These are phyloP conservation scores for Hylaea fasciaria DNA, from an alignment of 2,888 invertebrate species.

Conservation along the genomic window DNA sequence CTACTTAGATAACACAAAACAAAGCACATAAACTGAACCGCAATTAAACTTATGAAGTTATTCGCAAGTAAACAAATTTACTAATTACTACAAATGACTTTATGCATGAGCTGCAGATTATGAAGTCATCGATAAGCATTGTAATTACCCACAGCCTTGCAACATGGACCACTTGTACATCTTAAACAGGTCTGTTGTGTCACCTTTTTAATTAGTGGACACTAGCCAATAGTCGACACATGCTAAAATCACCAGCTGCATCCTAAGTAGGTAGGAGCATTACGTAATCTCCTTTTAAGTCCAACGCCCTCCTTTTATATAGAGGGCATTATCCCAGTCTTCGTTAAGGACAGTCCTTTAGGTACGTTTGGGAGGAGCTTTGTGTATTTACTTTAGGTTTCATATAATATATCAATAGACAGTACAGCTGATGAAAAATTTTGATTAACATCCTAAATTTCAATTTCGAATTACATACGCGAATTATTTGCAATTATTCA, in stretches of 20 bases:
- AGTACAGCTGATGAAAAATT: no score
- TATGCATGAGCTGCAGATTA: conserved; percentile 23
- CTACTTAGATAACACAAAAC: no score
- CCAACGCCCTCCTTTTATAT: conserved; percentile 23
- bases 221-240: conserved; percentile 40
- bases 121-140: conserved; percentile 24
- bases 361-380: neutral
- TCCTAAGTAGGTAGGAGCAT: conserved; percentile 53
- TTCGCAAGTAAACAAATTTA: conserved; percentile 1
- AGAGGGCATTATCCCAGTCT: conserved; percentile 27
- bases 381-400: neutral
- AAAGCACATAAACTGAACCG: no score
- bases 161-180: conserved; percentile 39
- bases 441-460: no score
- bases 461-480: no score
- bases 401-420: neutral
- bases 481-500: no score
- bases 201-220: conserved; percentile 56
- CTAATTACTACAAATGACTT: conserved; percentile 27
- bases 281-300: conserved; percentile 20
- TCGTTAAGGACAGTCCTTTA: conserved; percentile 5
- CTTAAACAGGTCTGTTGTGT: conserved; percentile 36
- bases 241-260: conserved; percentile 69
- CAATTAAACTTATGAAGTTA: conserved; percentile 7
- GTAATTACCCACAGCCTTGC: conserved; percentile 23